Evolutionary conservation across 2,888 invertebrate genomes (phyloP).

Genomic region (Drosophila buzzatii): DNA sequence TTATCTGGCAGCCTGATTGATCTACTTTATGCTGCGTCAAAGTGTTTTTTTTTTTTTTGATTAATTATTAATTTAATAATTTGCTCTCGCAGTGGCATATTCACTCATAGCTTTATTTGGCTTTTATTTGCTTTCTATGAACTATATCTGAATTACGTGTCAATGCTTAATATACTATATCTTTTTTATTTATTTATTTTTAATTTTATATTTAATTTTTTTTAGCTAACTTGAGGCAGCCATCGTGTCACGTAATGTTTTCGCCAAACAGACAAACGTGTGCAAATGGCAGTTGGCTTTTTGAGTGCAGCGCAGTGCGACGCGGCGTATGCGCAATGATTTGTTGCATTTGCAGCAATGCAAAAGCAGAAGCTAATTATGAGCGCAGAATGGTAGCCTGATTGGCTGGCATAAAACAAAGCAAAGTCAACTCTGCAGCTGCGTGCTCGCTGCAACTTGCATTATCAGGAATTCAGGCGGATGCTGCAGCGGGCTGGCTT

Average conservation of each 20-base stretch:
- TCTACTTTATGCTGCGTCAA: background rate
- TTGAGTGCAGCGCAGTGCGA: constrained; percentile 9
- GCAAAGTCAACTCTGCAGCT: background rate
- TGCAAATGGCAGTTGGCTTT: constrained; percentile 48
- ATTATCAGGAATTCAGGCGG: constrained; percentile 12
- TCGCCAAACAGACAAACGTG: constrained; percentile 66
- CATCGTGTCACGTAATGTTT: constrained; percentile 68
- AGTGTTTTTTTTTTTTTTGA: background rate
- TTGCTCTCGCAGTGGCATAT: background rate
- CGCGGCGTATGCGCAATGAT: constrained; percentile 43
- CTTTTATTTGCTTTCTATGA: background rate
- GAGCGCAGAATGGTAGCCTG: background rate
- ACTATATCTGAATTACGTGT: constrained; percentile 42
- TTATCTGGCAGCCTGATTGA: background rate
- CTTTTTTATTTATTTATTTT: background rate
- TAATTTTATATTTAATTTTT: background rate
- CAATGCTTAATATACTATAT: constrained; percentile 6
- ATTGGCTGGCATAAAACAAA: constrained; percentile 1
- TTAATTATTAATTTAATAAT: too few species aligned
- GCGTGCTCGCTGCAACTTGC: background rate
- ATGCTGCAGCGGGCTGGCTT: background rate
- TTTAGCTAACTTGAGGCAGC: constrained; percentile 35
- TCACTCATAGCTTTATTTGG: background rate
- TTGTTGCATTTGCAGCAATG: constrained; percentile 21
- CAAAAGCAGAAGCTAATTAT: background rate